Base-by-base conservation (phyloP, 2,113 vertebrate species). In the Typhlomys cinereus region DNA sequence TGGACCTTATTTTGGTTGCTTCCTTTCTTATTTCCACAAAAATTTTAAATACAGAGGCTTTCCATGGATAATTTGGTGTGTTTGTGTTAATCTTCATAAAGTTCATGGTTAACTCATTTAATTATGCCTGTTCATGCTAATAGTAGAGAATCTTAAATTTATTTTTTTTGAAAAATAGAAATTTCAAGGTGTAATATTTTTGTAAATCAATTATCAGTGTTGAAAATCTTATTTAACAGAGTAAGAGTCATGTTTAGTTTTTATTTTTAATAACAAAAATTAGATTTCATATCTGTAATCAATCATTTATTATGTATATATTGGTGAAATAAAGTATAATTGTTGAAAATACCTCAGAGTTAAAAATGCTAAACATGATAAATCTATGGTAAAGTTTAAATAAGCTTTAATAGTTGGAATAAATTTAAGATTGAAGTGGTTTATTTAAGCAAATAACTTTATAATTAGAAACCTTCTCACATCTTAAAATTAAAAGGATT, bases 11-110 rank as follows among this genome's bases (percentile, higher is more conserved):
- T 81, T 23, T 11, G 70, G 41, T 36, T 74, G 12, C 1, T 29
- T 81, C 23, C 17, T 79, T 59, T n/a, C 31, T 5, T 62, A 0
- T n/a, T 59, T 86, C 50, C 78, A 36, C n/a, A 82, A 88, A 17
- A 2, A 17, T 62, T 23, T 39, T 41, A 12, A 57, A 25, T 34
- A 14, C 85, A 23, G 48, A 27, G 31, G 7, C 23, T 84, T 84
- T 62, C 23, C 31, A 31, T 39, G 21, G 7, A 29, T 50, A 69
- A 69, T 67, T 85, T 88, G 57, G 74, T 64, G 82, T 48, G 18
- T 17, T n/a, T n/a, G 83, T 34, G 79, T 73, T 46, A 76, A 88
- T 41, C 13, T 61, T 88, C n/a, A 70, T 73, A 59, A 92, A 85
- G 44, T 71, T 21, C 13, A n/a, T 44, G 2, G 61, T 29, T 48